Evolutionary conservation across 1,140 invertebrate species (phyloP).

Genomic region (Augochlora pura): DNA sequence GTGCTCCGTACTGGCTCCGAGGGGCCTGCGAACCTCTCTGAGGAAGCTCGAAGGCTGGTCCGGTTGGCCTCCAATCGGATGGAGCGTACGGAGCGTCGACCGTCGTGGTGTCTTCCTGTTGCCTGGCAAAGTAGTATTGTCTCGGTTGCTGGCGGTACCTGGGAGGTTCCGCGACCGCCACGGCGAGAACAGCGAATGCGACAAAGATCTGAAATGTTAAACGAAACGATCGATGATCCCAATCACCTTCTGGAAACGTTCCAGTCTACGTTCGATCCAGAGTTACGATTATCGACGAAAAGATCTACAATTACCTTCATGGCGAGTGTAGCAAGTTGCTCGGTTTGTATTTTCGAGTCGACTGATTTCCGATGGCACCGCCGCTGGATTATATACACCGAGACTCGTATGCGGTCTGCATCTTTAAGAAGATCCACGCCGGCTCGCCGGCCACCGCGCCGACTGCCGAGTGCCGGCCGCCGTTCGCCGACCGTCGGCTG

Average conservation of each 20-base stretch:
- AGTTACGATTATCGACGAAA: neutral
- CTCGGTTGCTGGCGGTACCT: constrained; percentile 64
- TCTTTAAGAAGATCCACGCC: constrained; percentile 65
- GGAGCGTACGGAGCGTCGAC: constrained; percentile 76
- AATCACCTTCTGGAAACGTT: too few relatives aligned
- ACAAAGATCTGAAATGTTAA: constrained; percentile 67
- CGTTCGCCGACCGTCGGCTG: constrained; percentile 12
- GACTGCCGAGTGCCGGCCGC: constrained; percentile 6
- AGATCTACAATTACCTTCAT: constrained; percentile 74
- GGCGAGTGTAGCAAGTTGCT: constrained; percentile 49
- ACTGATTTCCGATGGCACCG: constrained; percentile 73
- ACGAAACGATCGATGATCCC: neutral
- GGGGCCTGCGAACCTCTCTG: constrained; percentile 67
- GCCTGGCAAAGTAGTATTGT: constrained; percentile 72
- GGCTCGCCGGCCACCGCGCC: neutral
- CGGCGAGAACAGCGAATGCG: constrained; percentile 58
- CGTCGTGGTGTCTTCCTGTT: constrained; percentile 61
- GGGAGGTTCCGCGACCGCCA: constrained; percentile 72
- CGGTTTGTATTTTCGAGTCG: constrained; percentile 67
- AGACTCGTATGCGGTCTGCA: constrained; percentile 72
- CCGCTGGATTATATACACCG: constrained; percentile 74
- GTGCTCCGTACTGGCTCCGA: constrained; percentile 52
- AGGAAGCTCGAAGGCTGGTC: constrained; percentile 81
- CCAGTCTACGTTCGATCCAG: neutral
- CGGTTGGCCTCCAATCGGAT: constrained; percentile 81